phyloP scores from a whole-genome alignment of 2,888 invertebrate genomes.

The Schizaphis graminum region DNA sequence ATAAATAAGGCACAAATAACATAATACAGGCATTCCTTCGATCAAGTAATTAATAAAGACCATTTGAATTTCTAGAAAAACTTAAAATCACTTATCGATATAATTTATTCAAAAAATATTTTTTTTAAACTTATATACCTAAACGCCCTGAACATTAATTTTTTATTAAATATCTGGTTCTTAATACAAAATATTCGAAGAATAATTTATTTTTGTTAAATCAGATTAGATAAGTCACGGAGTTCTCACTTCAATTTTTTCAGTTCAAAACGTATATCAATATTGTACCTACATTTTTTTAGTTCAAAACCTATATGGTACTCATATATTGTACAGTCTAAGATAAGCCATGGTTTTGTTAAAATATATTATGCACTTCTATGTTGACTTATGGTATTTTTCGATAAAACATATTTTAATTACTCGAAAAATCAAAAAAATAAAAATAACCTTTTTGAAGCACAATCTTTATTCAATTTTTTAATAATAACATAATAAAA shows the following conservation, averaged over 20 bases:
- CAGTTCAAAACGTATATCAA: background rate
- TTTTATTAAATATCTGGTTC: background rate
- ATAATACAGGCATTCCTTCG: background rate
- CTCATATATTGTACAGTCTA: background rate
- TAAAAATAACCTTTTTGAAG: too few species aligned
- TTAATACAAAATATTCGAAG: background rate
- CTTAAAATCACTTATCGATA: background rate
- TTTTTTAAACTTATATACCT: too few species aligned
- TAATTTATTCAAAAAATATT: background rate
- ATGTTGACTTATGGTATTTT: background rate
- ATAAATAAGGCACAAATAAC: background rate
- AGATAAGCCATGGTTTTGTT: background rate
- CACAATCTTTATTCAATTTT: background rate
- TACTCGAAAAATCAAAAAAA: background rate
- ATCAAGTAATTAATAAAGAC: background rate
- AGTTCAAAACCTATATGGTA: background rate
- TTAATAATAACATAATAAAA: background rate
- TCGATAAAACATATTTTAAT: background rate
- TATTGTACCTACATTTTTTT: background rate
- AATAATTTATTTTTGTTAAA: background rate
- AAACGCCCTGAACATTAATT: background rate
- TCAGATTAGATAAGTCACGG: background rate
- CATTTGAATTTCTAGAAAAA: background rate
- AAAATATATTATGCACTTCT: background rate
- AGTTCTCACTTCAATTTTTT: background rate